Base-by-base conservation (phyloP, 2,888 invertebrate species). In the Corbicula japonica region DNA sequence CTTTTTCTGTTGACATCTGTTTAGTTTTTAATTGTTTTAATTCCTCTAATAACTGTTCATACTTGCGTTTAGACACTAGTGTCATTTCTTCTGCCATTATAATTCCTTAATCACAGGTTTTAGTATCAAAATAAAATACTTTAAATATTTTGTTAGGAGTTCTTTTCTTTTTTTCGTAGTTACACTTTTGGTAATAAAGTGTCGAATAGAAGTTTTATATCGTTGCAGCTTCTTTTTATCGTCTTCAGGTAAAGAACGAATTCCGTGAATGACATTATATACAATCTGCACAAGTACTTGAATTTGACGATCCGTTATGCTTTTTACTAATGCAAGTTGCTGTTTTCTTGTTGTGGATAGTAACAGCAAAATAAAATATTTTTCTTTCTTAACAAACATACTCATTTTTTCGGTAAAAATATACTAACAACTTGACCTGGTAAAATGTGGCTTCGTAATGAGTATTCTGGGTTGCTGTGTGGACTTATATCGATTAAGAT, bases 361-460 rank as follows among this genome's bases (percentile, higher is more conserved):
- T 26, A 48, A 50, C 50, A 65, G 21, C 28, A 65, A 10, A 65
- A 58, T 44, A 58, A 58, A 56, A 1, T 46, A n/a, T 32, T 60
- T 69, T 69, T 58, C 69, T 30, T 69, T 69, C n/a, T 69, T 41
- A 41, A 69, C 32, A 30, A 56, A 23, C 8, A 18, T 12, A 48
- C 44, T 58, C 69, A 69, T 69, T n/a, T 69, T 69, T 69, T 69
- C 18, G 69, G 69, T 26, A 69, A n/a, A 69, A 69, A 69, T 32
- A 69, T 23, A 58, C 46, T 69, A 18, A 56, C 46, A 32, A 69
- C 58, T 69, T 69, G 58, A n/a, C 32, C 60, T 23, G 69, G 58
- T 28, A 69, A 44, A 58, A 69, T 69, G 5, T 69, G 58, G 34
- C 69, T 69, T 44, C 69, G 28, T 44, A 71, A 62, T 62, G 61